Conservation (phyloP, 2,888 invertebrate species). For the Xestia rhomboidea region DNA sequence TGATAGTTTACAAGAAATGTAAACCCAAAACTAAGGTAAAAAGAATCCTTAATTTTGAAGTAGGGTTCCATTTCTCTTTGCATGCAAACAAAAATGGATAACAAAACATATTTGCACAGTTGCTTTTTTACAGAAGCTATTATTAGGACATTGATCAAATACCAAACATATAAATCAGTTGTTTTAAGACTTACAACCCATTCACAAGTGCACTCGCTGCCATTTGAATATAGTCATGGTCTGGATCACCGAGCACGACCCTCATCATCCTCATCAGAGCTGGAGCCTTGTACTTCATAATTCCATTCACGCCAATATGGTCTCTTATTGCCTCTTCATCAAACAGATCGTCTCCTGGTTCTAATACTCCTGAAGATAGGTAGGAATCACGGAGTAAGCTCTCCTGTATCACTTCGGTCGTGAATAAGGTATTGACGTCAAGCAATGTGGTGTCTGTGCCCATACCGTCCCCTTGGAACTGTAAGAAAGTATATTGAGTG, state of each 20-base stretch:
- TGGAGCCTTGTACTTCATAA: constrained; percentile 81
- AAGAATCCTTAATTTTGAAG: too few relatives aligned
- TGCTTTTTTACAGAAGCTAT: too few relatives aligned
- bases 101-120: too few relatives aligned
- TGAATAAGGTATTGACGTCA: constrained; percentile 82
- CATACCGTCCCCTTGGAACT: constrained; percentile 75
- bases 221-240: constrained; percentile 76
- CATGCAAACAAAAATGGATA: too few relatives aligned
- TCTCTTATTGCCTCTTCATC: constrained; percentile 75
- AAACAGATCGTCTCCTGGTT: constrained; percentile 72
- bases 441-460: constrained; percentile 70
- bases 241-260: constrained; percentile 71
- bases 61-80: too few relatives aligned
- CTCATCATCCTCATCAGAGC: constrained; percentile 81
- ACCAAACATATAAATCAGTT: not conserved
- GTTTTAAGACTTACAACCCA: constrained; percentile 70
- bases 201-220: constrained; percentile 76
- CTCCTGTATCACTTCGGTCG: constrained; percentile 84
- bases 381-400: constrained; percentile 80
- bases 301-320: constrained; percentile 70
- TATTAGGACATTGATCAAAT: too few relatives aligned
- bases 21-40: too few relatives aligned
- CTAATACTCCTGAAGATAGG: constrained; percentile 67
- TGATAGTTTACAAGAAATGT: too few relatives aligned
- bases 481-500: constrained; percentile 40